Evolutionary conservation across 2,888 invertebrate genomes (phyloP).

Genomic region (Stenoptilia bipunctidactyla): DNA sequence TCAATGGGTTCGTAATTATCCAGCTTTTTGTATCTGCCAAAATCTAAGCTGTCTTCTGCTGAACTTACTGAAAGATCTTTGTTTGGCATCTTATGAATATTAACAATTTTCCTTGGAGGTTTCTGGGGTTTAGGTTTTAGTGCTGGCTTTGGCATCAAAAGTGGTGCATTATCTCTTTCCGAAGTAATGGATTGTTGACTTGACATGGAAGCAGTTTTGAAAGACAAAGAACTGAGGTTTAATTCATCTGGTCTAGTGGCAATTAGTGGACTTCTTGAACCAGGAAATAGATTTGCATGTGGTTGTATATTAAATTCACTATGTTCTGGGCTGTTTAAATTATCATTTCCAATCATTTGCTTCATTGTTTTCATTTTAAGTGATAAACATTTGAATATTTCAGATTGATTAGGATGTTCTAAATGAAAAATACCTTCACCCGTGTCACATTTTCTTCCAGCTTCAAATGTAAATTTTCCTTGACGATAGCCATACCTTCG

Average conservation of each 20-base stretch:
- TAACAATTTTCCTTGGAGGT: constrained; percentile 73
- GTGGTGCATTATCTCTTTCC: constrained; percentile 52
- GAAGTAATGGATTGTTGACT: constrained; percentile 46
- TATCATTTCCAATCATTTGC: constrained; percentile 81
- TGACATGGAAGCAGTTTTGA: constrained; percentile 51
- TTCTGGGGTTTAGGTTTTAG: constrained; percentile 74
- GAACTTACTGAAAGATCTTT: constrained; percentile 45
- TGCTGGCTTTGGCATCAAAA: constrained; percentile 68
- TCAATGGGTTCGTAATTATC: constrained; percentile 65
- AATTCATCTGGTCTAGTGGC: constrained; percentile 67
- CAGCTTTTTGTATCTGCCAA: constrained; percentile 65
- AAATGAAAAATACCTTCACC: constrained; percentile 87
- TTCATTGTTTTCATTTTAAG: constrained; percentile 91
- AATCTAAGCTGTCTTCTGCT: constrained; percentile 55
- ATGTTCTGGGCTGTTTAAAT: constrained; percentile 74
- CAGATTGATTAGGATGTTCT: constrained; percentile 85
- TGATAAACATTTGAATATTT: constrained; percentile 85
- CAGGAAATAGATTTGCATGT: constrained; percentile 82
- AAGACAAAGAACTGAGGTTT: constrained; percentile 55
- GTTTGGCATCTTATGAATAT: constrained; percentile 40
- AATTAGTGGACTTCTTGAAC: constrained; percentile 85
- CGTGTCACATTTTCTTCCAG: constrained; percentile 87
- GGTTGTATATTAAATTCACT: constrained; percentile 81
- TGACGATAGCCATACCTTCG: constrained; percentile 87
- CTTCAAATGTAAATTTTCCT: constrained; percentile 90